A percentile compares a stretch with the other conserved stretches of the same genome.
Conservation (phyloP, 2,888 invertebrate genomes). For the Ochropacha duplaris region DNA sequence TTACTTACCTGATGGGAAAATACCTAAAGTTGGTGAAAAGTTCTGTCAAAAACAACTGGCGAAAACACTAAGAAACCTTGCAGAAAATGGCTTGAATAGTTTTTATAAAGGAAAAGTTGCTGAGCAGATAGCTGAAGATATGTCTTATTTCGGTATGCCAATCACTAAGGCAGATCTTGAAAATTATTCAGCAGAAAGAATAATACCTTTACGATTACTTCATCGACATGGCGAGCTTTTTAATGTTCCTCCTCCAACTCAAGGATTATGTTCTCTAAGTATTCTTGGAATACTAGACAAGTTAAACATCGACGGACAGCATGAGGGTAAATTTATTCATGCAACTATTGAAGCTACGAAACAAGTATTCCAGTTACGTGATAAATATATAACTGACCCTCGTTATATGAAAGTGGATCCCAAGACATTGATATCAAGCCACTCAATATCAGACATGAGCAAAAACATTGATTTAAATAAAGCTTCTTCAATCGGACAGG, state of each 20-base stretch:
- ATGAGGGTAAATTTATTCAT: conserved; percentile 68
- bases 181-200: conserved; percentile 57
- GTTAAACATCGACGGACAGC: conserved; percentile 55
- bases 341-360: conserved; percentile 67
- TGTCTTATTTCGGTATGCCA: conserved; percentile 57
- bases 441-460: conserved; percentile 52
- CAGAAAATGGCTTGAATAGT: conserved; percentile 59
- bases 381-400: conserved; percentile 67
- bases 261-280: conserved; percentile 64
- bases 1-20: conserved; percentile 49
- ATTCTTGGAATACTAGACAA: conserved; percentile 67
- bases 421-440: conserved; percentile 46
- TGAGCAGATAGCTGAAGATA: conserved; percentile 59
- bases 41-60: conserved; percentile 63
- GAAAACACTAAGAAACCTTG: conserved; percentile 50
- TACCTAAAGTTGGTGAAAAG: conserved; percentile 52
- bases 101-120: conserved; percentile 68
- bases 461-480: conserved; percentile 45
- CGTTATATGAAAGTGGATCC: conserved; percentile 57
- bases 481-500: conserved; percentile 39
- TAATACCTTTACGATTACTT: conserved; percentile 53
- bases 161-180: conserved; percentile 63
- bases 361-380: conserved; percentile 53
- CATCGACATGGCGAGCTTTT: conserved; percentile 62
- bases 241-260: conserved; percentile 74